These are phyloP conservation scores for Jaculus jaculus DNA, from an alignment of 2,113 vertebrate genomes.

Conservation along the genomic window DNA sequence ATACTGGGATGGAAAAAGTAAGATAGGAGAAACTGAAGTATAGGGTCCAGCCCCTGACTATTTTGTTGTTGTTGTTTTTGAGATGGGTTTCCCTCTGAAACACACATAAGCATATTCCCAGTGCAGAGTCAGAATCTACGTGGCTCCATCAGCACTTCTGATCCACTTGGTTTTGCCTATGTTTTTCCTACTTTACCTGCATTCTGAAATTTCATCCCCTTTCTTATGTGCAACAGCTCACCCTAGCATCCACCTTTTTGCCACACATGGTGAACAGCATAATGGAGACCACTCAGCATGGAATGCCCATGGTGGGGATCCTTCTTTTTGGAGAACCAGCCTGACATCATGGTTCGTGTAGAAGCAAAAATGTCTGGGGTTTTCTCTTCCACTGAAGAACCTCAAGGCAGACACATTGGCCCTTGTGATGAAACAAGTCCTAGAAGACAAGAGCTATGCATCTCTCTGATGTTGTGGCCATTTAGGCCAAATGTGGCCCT, in stretches of 20 bases:
- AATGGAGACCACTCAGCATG: slow-evolving; percentile 85
- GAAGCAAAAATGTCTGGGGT: slow-evolving; percentile 83
- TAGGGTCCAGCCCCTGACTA: too few species aligned
- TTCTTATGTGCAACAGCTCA: slow-evolving; percentile 78
- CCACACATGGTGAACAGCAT: slow-evolving; percentile 88
- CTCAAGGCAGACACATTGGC: slow-evolving; percentile 78
- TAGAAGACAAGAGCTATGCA: slow-evolving; percentile 80
- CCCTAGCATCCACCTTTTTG: slow-evolving; percentile 79
- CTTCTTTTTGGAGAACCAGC: slow-evolving; percentile 85
- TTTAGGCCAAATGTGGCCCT: neutral
- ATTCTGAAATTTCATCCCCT: neutral
- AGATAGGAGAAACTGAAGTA: neutral
- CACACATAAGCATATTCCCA: too few species aligned
- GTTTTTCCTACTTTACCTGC: neutral
- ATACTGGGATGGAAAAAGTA: neutral
- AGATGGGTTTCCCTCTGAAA: too few species aligned
- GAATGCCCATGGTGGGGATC: slow-evolving; percentile 84
- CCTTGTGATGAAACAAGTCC: slow-evolving; percentile 79
- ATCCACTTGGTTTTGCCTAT: too few species aligned
- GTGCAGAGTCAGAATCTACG: too few species aligned
- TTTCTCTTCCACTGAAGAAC: slow-evolving; percentile 69
- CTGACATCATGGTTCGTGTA: slow-evolving; percentile 82
- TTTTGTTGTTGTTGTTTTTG: too few species aligned
- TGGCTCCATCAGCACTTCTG: too few species aligned
- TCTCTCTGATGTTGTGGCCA: neutral